A percentile compares a stretch with the other conserved stretches of the same genome.
Conservation (phyloP, 2,888 invertebrate species). For the Andrena hattorfiana region DNA sequence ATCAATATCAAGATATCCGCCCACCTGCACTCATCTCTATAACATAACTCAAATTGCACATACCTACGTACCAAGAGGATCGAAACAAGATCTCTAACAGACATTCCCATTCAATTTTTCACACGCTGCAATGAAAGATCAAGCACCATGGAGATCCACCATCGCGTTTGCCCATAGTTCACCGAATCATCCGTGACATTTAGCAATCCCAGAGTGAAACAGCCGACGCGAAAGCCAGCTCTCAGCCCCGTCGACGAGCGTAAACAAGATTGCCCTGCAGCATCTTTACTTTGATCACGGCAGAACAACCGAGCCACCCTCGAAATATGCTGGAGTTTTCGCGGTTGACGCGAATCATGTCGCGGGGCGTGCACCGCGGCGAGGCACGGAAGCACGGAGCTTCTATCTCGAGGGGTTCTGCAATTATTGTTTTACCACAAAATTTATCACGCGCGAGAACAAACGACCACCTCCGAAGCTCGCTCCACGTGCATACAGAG, state of each 20-base stretch:
- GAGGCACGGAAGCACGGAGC: slow-evolving; percentile 13
- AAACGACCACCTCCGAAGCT: not conserved
- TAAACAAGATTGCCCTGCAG: slow-evolving; percentile 34
- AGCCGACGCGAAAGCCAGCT: not conserved
- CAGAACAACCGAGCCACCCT: not conserved
- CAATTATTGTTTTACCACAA: slow-evolving; percentile 60
- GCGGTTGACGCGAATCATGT: slow-evolving; percentile 51
- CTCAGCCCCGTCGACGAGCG: not conserved
- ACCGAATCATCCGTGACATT: not conserved
- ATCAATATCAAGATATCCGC: too few relatives aligned
- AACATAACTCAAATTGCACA: too few relatives aligned
- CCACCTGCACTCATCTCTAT: too few relatives aligned
- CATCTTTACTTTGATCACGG: slow-evolving; percentile 28
- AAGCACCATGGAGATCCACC: not conserved
- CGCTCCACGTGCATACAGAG: not conserved
- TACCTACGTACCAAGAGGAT: too few relatives aligned
- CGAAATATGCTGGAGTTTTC: slow-evolving; percentile 37
- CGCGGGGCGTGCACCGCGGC: not conserved
- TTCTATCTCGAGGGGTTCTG: slow-evolving; percentile 38
- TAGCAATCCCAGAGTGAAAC: not conserved
- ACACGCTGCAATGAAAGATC: too few relatives aligned
- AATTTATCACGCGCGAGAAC: slow-evolving; percentile 34
- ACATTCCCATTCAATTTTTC: too few relatives aligned
- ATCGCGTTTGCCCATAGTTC: not conserved
- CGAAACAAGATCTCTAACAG: too few relatives aligned